Evolutionary conservation across 2,888 invertebrate genomes (phyloP).

Genomic region (Macrophya alboannulata): DNA sequence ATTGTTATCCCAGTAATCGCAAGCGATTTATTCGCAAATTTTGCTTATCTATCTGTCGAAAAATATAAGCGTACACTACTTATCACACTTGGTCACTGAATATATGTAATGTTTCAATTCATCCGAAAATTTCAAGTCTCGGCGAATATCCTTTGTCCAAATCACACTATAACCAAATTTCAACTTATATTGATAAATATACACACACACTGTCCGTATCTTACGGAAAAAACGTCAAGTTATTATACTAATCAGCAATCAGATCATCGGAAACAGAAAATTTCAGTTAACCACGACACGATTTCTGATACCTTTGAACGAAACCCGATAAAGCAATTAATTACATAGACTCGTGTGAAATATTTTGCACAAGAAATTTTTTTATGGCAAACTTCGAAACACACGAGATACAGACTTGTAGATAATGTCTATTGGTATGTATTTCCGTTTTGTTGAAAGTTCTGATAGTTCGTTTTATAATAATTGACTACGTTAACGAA

Average conservation of each 20-base stretch:
- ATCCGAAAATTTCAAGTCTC: background rate
- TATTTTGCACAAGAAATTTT: background rate
- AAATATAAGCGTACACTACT: background rate
- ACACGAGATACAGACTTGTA: background rate
- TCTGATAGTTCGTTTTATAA: background rate
- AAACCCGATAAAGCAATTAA: background rate
- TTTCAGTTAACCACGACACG: background rate
- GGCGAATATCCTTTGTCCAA: background rate
- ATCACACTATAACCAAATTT: background rate
- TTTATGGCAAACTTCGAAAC: background rate
- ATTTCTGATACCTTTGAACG: background rate
- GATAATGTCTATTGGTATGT: background rate
- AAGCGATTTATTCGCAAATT: background rate
- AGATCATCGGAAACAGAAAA: background rate
- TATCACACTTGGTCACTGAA: background rate
- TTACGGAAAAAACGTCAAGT: background rate
- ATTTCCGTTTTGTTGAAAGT: background rate
- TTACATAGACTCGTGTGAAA: background rate
- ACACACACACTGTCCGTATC: background rate
- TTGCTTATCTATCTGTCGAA: background rate
- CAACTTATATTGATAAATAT: background rate
- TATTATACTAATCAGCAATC: background rate
- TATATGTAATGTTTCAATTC: background rate
- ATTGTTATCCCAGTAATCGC: conserved; percentile 15
- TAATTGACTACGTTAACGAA: background rate